Base-by-base conservation (phyloP, 2,797 vertebrate species). In the Poeciliopsis infans region DNA sequence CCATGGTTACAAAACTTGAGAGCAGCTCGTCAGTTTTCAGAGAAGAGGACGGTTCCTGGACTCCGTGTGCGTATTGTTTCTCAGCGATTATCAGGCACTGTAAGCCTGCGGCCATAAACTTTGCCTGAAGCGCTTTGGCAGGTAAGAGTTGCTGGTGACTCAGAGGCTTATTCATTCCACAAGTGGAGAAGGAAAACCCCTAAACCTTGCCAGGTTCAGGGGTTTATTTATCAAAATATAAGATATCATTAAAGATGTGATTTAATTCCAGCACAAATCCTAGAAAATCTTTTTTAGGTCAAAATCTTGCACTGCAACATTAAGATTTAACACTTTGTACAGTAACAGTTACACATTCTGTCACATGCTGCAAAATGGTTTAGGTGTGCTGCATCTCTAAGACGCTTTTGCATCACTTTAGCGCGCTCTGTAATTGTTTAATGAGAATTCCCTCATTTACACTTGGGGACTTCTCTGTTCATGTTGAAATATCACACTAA, bases 111-210 rank as follows among this genome's bases (percentile, higher is more conserved):
- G 85, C 73, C 78, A 74, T n/a, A 83, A 25, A 69, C 39, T 79
- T 47, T 66, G 75, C 86, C 86, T 86, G 74, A 7, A 78, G 78
- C 51, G 57, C 81, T 80, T 73, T 68, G 71, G 79, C 46, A 1
- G 59, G 73, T 73, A 39, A 75, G 71, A 66, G 73, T 83, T 88
- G 78, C 77, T 83, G 80, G 81, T 86, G 83, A 90, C 83, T 82
- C 75, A 47, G 11, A 66, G 73, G 41, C 72, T 83, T 81, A 53
- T 86, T 81, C 82, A 76, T 59, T 49, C 47, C 15, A 53, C 64
- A 45, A 25, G 77, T 61, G 33, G 76, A 78, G 82, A 73, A 81
- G 77, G 73, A 69, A n/a, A 49, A 59, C 57, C 53, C 80, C n/a
- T 15, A 18, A 68, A 46, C 31, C 77, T 71, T 77, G 49, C 39